A percentile compares a stretch with the other conserved stretches of the same genome.
Conservation (phyloP, 1,140 invertebrate genomes). For the Yoshiicerus persimilis region DNA sequence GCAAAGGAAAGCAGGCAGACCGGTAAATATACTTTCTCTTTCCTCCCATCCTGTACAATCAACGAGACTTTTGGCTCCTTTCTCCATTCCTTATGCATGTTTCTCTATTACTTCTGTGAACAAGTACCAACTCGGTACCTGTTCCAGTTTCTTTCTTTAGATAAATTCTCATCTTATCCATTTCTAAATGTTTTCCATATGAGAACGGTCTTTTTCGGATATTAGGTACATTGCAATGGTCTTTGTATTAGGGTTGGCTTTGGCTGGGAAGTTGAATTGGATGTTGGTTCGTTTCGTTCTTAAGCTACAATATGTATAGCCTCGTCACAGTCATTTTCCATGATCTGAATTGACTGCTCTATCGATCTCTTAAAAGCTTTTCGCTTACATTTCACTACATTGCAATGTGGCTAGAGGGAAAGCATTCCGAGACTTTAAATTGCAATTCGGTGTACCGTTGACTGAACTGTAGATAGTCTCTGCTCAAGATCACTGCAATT, state of each 20-base stretch:
- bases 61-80: not conserved
- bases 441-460: not conserved
- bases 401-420: not conserved
- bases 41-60: not conserved
- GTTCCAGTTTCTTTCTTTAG: not conserved
- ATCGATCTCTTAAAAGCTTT: slow-evolving; percentile 17
- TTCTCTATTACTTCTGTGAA: not conserved
- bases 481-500: not conserved
- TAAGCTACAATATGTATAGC: not conserved
- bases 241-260: no score
- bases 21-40: not conserved
- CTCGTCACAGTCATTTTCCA: not conserved
- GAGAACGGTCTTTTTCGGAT: not conserved
- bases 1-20: not conserved
- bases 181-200: slow-evolving; percentile 14
- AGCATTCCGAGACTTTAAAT: not conserved
- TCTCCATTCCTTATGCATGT: not conserved
- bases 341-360: slow-evolving; percentile 3
- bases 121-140: not conserved
- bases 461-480: not conserved
- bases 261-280: not conserved
- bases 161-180: slow-evolving; percentile 3
- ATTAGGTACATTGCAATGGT: not conserved
- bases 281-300: not conserved
- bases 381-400: not conserved